Evolutionary conservation across 2,888 invertebrate species (phyloP), one percentile per base, ranked within the genome.

Genomic region (Amphipoea oculea): DNA sequence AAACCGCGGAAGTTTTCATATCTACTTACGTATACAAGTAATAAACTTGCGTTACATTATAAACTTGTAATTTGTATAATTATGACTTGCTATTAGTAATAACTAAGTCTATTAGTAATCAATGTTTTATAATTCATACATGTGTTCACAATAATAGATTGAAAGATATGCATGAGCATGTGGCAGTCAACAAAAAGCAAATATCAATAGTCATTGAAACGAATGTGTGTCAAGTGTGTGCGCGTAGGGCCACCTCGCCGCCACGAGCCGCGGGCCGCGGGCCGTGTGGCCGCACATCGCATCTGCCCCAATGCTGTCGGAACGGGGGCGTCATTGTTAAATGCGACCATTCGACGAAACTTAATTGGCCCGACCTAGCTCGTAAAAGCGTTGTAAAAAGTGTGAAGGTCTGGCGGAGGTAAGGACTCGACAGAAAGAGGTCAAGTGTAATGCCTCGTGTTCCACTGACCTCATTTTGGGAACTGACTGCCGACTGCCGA

Each of bases 401-500:
- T 95, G 95, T 96, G 96, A 97, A 97, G 96, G 96, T 96, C 96
- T 96, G 96, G 95, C 94, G 95, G 96, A 96, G 96, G 96, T 96
- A 96, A 96, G 97, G 96, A 97, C 96, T 96, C 94, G 90, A 89
- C 94, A 91, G 92, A 97, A 97, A 96, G 97, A 96, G 97, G 97
- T 97, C 97, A 96, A 97, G 96, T 96, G 96, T 96, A 96, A 95
- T 95, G 95, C 95, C 92, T 95, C 95, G 96, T 93, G 96, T 95
- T 96, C 96, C 94, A 96, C 96, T 97, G 95, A 95, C 97, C 97
- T 97, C 96, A 96, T 97, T 97, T 97, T 94, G 92, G 91, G 92
- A 93, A 89, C 91, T 73, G 93, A 92, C 92, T 91, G 92, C 92
- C 92, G 91, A 82, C 92, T 91, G 92, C 92, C 92, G 91, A 83